These are phyloP conservation scores for Enteromius argenteus DNA, from an alignment of 2,797 vertebrate genomes.

Conservation along the genomic window DNA sequence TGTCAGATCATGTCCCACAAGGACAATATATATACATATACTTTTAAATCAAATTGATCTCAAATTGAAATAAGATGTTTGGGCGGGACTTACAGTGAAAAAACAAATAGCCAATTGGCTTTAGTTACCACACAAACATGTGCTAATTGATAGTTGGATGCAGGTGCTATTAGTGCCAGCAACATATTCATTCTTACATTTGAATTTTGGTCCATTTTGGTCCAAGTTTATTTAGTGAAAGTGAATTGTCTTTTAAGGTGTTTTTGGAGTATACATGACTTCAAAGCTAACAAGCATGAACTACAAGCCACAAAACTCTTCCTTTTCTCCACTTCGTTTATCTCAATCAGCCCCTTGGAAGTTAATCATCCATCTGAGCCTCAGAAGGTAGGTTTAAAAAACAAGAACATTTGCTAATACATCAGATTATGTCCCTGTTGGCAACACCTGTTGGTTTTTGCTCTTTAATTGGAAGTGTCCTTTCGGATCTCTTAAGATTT, in stretches of 20 bases:
- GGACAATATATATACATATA: neutral
- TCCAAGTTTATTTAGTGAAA: neutral
- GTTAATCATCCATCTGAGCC: neutral
- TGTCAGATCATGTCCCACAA: neutral
- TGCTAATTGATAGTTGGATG: neutral
- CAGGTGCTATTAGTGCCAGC: neutral
- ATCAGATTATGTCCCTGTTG: constrained; percentile 2
- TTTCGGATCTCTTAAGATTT: neutral
- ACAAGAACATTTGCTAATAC: constrained; percentile 7
- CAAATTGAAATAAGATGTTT: neutral
- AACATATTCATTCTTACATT: neutral
- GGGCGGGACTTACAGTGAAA: too few relatives aligned
- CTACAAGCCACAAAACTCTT: neutral
- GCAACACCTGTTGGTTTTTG: constrained; percentile 1
- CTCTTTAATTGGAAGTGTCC: neutral
- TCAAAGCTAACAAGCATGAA: neutral
- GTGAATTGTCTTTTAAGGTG: neutral
- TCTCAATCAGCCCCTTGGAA: neutral
- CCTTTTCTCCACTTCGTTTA: neutral
- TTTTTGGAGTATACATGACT: neutral
- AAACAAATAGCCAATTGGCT: neutral
- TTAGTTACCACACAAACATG: constrained; percentile 4
- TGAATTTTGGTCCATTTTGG: neutral
- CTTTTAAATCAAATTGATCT: neutral
- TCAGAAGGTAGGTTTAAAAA: neutral